Percentiles rank a stretch among this genome's conserved stretches.
Evolutionary conservation across 2,888 invertebrate genomes (phyloP).

Genomic region (Caenorhabditis zanzibari): DNA sequence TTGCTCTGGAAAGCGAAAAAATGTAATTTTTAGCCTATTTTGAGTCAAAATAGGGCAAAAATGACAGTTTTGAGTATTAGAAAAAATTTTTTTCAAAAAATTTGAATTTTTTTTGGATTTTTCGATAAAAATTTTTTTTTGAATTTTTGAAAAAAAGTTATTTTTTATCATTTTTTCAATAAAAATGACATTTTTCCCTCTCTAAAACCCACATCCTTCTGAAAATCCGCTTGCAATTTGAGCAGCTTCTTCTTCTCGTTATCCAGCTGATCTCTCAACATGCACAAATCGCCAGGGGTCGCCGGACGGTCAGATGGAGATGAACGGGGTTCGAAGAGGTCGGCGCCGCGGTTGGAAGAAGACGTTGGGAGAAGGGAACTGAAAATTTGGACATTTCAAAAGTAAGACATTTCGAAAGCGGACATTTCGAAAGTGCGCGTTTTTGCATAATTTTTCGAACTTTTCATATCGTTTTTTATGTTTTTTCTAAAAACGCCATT

Average conservation of each 20-base stretch:
- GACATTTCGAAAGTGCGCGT: too few species aligned
- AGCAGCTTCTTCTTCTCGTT: slow-evolving; percentile 50
- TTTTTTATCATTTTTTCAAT: not conserved
- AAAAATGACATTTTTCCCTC: too few species aligned
- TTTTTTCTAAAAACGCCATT: too few species aligned
- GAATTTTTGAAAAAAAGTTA: not conserved
- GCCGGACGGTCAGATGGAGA: slow-evolving; percentile 36
- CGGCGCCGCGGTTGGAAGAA: not conserved
- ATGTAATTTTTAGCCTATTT: too few species aligned
- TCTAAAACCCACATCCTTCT: slow-evolving; percentile 40
- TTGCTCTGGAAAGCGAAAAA: not conserved
- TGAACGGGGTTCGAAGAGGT: not conserved
- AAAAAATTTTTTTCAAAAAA: too few species aligned
- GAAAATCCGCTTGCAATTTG: slow-evolving; percentile 36
- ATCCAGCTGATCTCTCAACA: slow-evolving; percentile 62
- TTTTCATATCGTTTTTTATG: too few species aligned
- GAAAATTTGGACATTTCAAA: not conserved
- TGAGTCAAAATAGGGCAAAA: too few species aligned
- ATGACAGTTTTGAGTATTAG: too few species aligned
- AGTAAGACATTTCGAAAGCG: too few species aligned
- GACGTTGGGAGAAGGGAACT: slow-evolving; percentile 12
- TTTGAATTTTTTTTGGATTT: not conserved
- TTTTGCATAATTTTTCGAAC: too few species aligned
- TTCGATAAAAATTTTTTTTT: not conserved
- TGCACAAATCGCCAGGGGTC: slow-evolving; percentile 58